These are phyloP conservation scores for Leptura quadrifasciata DNA, from an alignment of 2,888 invertebrate genomes.

Conservation along the genomic window DNA sequence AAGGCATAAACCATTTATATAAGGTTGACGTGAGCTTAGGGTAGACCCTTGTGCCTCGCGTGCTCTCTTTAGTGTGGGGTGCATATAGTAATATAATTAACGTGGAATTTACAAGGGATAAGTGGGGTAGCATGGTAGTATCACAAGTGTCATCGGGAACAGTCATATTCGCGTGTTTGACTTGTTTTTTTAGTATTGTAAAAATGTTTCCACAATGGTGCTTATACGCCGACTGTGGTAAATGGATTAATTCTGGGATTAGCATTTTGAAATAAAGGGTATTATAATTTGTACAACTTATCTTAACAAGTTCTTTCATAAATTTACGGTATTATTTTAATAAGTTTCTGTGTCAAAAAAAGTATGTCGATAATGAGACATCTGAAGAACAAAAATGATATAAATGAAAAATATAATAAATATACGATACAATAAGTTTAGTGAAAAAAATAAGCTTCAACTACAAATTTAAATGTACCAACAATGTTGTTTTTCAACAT, in stretches of 20 bases:
- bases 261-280: too few species aligned
- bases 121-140: not conserved
- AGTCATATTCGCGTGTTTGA: constrained; percentile 17
- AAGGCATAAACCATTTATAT: constrained; percentile 18
- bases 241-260: not conserved
- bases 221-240: not conserved
- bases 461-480: too few species aligned
- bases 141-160: constrained; percentile 19
- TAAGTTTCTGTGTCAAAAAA: too few species aligned
- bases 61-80: constrained; percentile 23
- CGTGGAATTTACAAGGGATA: constrained; percentile 30
- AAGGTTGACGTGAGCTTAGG: constrained; percentile 11
- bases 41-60: constrained; percentile 20
- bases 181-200: not conserved
- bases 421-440: too few species aligned
- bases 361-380: too few species aligned
- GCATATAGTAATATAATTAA: constrained; percentile 37
- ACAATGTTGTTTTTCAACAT: too few species aligned
- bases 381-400: too few species aligned
- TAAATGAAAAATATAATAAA: too few species aligned
- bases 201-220: not conserved
- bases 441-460: too few species aligned
- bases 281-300: too few species aligned
- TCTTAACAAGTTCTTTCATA: too few species aligned
- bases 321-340: too few species aligned